Evolutionary conservation across 1,140 invertebrate genomes (phyloP).

Genomic region (Aphelinus atriplicis): DNA sequence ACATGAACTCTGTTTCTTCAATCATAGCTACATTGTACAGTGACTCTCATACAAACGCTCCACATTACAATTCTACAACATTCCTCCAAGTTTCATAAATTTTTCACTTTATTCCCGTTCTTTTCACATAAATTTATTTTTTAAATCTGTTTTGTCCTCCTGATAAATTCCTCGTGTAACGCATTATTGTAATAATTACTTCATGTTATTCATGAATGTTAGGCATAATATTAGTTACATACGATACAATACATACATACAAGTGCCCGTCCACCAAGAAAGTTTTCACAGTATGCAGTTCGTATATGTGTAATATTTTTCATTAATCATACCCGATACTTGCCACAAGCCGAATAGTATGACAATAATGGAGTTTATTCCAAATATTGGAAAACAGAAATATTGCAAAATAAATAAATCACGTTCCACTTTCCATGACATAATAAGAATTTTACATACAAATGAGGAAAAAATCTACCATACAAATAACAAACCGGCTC

Average conservation of each 20-base stretch:
- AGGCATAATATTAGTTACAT: slow-evolving; percentile 60
- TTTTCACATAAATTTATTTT: not conserved
- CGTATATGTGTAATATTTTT: slow-evolving; percentile 29
- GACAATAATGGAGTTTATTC: not conserved
- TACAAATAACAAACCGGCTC: too few species aligned
- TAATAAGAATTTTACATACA: too few species aligned
- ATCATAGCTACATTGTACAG: slow-evolving; percentile 16
- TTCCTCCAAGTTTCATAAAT: not conserved
- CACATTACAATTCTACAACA: slow-evolving; percentile 42
- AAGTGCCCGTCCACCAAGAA: slow-evolving; percentile 53
- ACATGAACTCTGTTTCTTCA: slow-evolving; percentile 46
- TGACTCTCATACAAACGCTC: slow-evolving; percentile 50
- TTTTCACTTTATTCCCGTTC: slow-evolving; percentile 12
- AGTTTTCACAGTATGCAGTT: slow-evolving; percentile 28
- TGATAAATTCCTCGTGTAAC: slow-evolving; percentile 43
- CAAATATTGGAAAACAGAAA: too few species aligned
- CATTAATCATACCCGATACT: slow-evolving; percentile 26
- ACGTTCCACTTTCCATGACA: too few species aligned
- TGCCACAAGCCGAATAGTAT: slow-evolving; percentile 22
- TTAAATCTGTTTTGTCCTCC: not conserved
- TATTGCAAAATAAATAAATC: too few species aligned
- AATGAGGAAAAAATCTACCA: too few species aligned
- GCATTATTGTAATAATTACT: slow-evolving; percentile 53
- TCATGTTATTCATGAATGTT: slow-evolving; percentile 54
- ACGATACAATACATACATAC: slow-evolving; percentile 64